These are phyloP conservation scores for Lemur catta DNA, from an alignment of 2,797 vertebrate genomes.

Conservation along the genomic window DNA sequence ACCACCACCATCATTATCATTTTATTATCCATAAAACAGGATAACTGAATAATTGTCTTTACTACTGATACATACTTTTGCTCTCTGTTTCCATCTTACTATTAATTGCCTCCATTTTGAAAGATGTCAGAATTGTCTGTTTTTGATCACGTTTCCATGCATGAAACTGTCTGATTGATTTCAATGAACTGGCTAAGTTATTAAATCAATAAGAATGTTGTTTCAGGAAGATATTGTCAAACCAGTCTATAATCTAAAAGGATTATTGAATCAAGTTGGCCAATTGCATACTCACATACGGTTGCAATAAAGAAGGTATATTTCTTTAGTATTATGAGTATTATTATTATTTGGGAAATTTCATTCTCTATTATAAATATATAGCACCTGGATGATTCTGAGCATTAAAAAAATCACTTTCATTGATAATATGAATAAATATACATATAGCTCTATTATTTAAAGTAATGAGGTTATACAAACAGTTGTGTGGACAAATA, in stretches of 20 bases:
- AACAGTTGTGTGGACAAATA: background rate
- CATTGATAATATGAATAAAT: background rate
- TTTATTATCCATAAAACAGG: background rate
- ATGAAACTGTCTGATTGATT: background rate
- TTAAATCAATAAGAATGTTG: conserved; percentile 15
- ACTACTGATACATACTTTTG: background rate
- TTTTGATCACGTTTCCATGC: background rate
- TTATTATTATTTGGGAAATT: background rate
- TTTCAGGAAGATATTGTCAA: background rate
- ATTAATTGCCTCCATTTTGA: background rate
- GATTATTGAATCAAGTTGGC: background rate
- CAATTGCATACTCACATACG: background rate
- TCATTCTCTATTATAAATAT: background rate
- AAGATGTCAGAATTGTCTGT: background rate
- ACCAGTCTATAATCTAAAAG: background rate
- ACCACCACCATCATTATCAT: background rate
- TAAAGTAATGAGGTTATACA: background rate
- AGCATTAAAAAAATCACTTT: background rate
- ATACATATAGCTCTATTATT: background rate
- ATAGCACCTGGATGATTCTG: background rate
- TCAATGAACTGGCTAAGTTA: background rate
- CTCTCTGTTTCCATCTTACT: background rate
- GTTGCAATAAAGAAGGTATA: background rate
- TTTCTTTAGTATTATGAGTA: background rate
- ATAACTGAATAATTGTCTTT: background rate